phyloP scores from a whole-genome alignment of 92 coral and sea anemone species.

The Epizoanthus illoricatus region DNA sequence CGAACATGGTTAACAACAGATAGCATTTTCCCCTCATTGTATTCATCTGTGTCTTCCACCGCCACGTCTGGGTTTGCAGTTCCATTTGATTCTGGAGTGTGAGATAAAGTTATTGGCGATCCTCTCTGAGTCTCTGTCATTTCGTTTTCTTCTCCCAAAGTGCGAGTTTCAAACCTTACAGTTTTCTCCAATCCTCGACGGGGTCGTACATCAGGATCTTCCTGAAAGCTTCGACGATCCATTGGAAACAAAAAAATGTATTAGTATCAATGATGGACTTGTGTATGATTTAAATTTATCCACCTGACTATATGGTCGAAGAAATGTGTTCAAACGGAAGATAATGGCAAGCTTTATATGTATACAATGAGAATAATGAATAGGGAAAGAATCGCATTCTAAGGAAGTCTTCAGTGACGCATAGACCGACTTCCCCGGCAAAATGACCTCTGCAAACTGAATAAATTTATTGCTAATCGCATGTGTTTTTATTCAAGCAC shows the following conservation, averaged over 20 bases:
- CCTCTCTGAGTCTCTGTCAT: slow-evolving; percentile 26
- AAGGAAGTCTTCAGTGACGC: slow-evolving; percentile 8
- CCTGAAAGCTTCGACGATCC: slow-evolving; percentile 21
- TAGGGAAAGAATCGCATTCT: neutral
- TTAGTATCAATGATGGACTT: neutral
- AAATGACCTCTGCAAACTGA: slow-evolving; percentile 33
- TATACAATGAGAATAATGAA: slow-evolving; percentile 1
- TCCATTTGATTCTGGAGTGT: slow-evolving; percentile 24
- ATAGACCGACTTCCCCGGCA: slow-evolving; percentile 24
- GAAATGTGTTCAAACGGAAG: slow-evolving; percentile 11
- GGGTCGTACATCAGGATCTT: slow-evolving; percentile 19
- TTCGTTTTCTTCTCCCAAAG: slow-evolving; percentile 28
- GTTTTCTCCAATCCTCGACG: slow-evolving; percentile 25
- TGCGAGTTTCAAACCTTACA: slow-evolving; percentile 19
- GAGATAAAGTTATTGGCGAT: neutral
- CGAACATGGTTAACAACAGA: slow-evolving; percentile 64
- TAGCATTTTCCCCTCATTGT: slow-evolving; percentile 52
- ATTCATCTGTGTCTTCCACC: slow-evolving; percentile 4
- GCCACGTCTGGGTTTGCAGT: slow-evolving; percentile 38
- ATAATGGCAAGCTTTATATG: neutral
- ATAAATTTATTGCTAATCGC: slow-evolving; percentile 1
- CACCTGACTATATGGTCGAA: neutral
- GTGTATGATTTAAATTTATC: neutral
- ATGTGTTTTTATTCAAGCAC: slow-evolving; percentile 10
- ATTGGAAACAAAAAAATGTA: slow-evolving; percentile 5